A percentile compares a stretch with the other conserved stretches of the same genome.
Evolutionary conservation across 2,888 invertebrate species (phyloP).

Genomic region (Vanessa cardui): DNA sequence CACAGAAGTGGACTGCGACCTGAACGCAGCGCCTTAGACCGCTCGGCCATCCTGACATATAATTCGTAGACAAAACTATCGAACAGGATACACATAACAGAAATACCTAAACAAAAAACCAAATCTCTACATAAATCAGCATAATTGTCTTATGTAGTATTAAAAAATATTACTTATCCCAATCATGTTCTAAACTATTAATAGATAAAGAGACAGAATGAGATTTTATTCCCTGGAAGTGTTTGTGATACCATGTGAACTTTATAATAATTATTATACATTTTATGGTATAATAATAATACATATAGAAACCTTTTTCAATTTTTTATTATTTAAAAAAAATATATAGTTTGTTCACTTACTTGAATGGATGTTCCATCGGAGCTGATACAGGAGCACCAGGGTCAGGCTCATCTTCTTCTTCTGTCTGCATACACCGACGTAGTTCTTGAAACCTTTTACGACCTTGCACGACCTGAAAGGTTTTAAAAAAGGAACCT

Average conservation of each 20-base stretch:
- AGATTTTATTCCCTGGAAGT: no score
- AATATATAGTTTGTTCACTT: slow-evolving; percentile 34
- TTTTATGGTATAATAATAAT: no score
- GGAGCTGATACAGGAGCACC: slow-evolving; percentile 59
- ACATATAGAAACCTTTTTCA: no score
- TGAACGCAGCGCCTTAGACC: slow-evolving; percentile 48
- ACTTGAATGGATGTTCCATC: slow-evolving; percentile 91
- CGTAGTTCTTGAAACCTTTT: slow-evolving; percentile 92
- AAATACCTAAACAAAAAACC: no score
- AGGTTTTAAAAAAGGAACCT: background rate
- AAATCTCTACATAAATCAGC: no score
- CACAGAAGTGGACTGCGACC: slow-evolving; percentile 75
- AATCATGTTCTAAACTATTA: no score
- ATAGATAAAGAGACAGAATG: no score
- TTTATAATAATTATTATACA: no score
- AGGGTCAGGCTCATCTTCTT: slow-evolving; percentile 91
- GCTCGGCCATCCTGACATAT: slow-evolving; percentile 44
- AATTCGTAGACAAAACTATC: slow-evolving; percentile 11
- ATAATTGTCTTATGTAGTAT: no score
- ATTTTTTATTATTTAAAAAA: no score
- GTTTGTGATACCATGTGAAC: no score
- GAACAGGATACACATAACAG: background rate
- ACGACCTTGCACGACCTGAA: slow-evolving; percentile 84
- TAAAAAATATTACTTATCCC: no score
- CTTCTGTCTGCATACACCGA: slow-evolving; percentile 93